These are phyloP conservation scores for Acleris sparsana DNA, from an alignment of 2,888 invertebrate species.

Conservation along the genomic window DNA sequence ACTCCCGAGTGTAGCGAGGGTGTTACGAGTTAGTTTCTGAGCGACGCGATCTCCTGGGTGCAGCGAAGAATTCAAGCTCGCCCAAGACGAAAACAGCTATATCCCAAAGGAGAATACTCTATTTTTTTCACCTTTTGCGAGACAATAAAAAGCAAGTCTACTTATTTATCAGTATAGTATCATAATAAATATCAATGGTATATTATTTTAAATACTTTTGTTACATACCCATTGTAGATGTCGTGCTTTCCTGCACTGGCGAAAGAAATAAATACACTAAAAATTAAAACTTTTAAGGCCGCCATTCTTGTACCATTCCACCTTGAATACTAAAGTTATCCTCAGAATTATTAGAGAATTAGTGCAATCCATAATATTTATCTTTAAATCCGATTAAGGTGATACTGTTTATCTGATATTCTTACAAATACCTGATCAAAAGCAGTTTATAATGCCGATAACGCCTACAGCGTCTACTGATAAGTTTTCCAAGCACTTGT, in stretches of 20 bases:
- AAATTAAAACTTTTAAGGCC: slow-evolving; percentile 7
- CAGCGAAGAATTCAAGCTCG: too few species aligned
- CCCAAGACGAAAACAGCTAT: too few species aligned
- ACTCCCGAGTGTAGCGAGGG: too few species aligned
- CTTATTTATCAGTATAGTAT: too few species aligned
- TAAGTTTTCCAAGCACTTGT: too few species aligned
- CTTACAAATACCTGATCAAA: background rate
- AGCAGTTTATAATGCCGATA: background rate
- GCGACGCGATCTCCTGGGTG: too few species aligned
- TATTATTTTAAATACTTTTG: background rate
- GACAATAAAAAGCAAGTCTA: too few species aligned
- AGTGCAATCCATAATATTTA: slow-evolving; percentile 3
- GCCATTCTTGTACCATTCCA: slow-evolving; percentile 16
- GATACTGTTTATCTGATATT: slow-evolving; percentile 3
- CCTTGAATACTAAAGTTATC: slow-evolving; percentile 12
- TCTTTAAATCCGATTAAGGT: background rate
- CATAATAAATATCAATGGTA: too few species aligned
- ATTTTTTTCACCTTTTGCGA: too few species aligned
- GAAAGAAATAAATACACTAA: slow-evolving; percentile 19
- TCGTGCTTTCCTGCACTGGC: slow-evolving; percentile 42
- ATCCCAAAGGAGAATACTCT: too few species aligned
- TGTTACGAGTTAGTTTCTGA: too few species aligned
- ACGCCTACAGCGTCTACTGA: background rate
- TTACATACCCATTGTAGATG: slow-evolving; percentile 45
- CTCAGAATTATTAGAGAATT: slow-evolving; percentile 20